Base-by-base conservation (phyloP, 1,140 invertebrate genomes). In the Metaphire vulgaris region DNA sequence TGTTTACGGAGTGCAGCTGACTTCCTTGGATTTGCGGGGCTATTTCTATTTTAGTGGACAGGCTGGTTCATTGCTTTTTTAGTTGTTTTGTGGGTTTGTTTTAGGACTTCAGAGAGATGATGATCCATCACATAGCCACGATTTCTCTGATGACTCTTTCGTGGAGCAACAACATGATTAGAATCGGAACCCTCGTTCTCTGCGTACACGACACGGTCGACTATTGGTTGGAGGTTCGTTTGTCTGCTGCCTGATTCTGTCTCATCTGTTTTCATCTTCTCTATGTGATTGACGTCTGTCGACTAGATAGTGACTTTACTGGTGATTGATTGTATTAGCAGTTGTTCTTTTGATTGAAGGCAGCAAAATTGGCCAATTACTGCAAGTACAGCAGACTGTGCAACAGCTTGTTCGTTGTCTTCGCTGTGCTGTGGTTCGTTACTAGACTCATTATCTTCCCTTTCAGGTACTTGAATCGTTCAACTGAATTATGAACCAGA, bases 41-140 rank as follows among this genome's bases (percentile, higher is more conserved):
- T n/a, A n/a, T n/a, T n/a, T n/a, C n/a, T n/a, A n/a, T n/a, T n/a
- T n/a, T n/a, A n/a, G n/a, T n/a, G n/a, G n/a, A n/a, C n/a, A n/a
- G n/a, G n/a, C n/a, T n/a, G n/a, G n/a, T n/a, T n/a, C n/a, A n/a
- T n/a, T n/a, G n/a, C n/a, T n/a, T n/a, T n/a, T n/a, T n/a, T n/a
- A n/a, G n/a, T n/a, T n/a, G n/a, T n/a, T n/a, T n/a, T n/a, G n/a
- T n/a, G n/a, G n/a, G n/a, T n/a, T 32, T 75, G n/a, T 33, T 73
- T 65, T 74, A 95, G 87, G 96, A 98, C 87, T 98, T 97, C 86
- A 93, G 92, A 92, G 93, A 97, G 88, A 97, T 98, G 95, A 96
- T 97, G 84, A 89, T 97, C 68, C 96, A 97, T 87, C 96, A 98
- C 83, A 90, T 96, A 81, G 92, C 93, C 1, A 96, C 95, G 6